Conservation (phyloP, 2,888 invertebrate species). For the Eristalinus aeneus region DNA sequence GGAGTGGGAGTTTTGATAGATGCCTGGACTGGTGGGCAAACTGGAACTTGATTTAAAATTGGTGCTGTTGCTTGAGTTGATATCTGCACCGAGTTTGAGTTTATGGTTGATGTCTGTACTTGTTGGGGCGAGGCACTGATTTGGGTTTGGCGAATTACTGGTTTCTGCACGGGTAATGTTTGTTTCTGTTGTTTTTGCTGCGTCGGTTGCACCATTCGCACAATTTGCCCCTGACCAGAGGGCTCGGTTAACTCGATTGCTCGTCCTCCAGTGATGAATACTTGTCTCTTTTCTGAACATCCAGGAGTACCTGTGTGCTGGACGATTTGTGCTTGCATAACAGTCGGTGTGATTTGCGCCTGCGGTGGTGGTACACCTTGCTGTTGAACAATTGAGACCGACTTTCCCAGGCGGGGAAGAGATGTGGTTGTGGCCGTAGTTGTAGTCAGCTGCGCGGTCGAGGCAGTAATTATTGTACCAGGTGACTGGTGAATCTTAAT, state of each 20-base stretch:
- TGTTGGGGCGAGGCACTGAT: conserved; percentile 34
- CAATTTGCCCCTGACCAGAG: conserved; percentile 77
- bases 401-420: conserved; percentile 73
- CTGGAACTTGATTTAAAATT: conserved; percentile 17
- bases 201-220: conserved; percentile 76
- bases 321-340: conserved; percentile 74
- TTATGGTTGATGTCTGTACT: conserved; percentile 51
- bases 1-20: conserved; percentile 50
- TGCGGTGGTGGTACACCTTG: conserved; percentile 80
- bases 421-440: conserved; percentile 72
- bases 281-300: conserved; percentile 76
- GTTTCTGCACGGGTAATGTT: conserved; percentile 74
- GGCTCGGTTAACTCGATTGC: conserved; percentile 75
- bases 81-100: conserved; percentile 70
- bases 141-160: conserved; percentile 31
- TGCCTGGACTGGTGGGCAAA: conserved; percentile 10
- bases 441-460: conserved; percentile 57
- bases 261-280: conserved; percentile 75
- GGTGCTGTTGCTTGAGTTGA: conserved; percentile 30
- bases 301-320: conserved; percentile 79
- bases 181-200: conserved; percentile 74
- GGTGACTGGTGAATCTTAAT: conserved; percentile 81
- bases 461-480: conserved; percentile 62
- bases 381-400: conserved; percentile 78
- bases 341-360: conserved; percentile 83